Conservation (phyloP, 2,888 invertebrate species). For the Heliconius sara region DNA sequence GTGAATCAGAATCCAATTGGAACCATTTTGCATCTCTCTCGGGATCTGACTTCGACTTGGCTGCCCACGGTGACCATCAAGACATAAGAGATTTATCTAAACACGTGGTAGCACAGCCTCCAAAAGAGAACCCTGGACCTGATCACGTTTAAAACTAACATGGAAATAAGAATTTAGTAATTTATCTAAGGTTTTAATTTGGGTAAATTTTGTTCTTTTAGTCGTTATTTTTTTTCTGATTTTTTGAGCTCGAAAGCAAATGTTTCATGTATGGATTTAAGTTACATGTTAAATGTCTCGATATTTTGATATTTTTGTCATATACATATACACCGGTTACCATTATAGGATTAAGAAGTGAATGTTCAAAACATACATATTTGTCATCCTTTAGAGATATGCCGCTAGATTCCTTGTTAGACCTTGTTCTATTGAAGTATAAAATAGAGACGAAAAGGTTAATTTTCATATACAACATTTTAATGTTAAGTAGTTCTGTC, state of each 20-base stretch:
- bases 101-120: slow-evolving; percentile 59
- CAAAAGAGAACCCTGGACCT: slow-evolving; percentile 56
- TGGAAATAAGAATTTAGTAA: neutral
- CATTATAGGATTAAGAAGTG: too few relatives aligned
- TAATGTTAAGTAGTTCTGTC: neutral
- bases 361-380: neutral
- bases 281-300: neutral
- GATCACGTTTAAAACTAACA: slow-evolving; percentile 57
- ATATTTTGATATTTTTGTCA: neutral
- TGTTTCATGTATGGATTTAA: neutral
- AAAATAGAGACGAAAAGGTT: neutral
- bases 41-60: slow-evolving; percentile 86
- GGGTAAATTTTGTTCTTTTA: neutral
- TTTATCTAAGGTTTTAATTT: neutral
- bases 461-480: neutral
- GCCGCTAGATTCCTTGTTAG: neutral
- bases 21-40: slow-evolving; percentile 83
- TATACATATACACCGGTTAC: too few relatives aligned
- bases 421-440: neutral
- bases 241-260: neutral
- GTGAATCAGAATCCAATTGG: slow-evolving; percentile 71
- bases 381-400: neutral
- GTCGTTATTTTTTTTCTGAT: neutral
- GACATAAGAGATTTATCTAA: slow-evolving; percentile 62
- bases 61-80: slow-evolving; percentile 79